Conservation (phyloP, 2,113 vertebrate species). For the zebrafish (Danio rerio) region GRCz12tu NC_133176.1:36017001-36017500, state of each 20-base stretch:
- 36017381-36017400: neutral
- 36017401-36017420: neutral
- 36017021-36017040: too few species aligned
- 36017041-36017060: too few species aligned
- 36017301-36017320: constrained; percentile 24
- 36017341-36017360: neutral
- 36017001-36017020: too few species aligned
- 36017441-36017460: too few species aligned
- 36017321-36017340: constrained; percentile 1
- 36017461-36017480: too few species aligned
- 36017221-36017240: neutral
- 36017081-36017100: neutral
- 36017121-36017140: neutral
- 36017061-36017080: too few species aligned
- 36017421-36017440: neutral
- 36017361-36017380: neutral
- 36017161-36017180: neutral
- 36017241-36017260: neutral
- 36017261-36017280: constrained; percentile 17
- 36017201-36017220: constrained; percentile 2
- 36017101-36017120: neutral
- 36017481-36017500: neutral
- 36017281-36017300: constrained; percentile 6
- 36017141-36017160: neutral
- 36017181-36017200: constrained; percentile 24